A percentile compares a stretch with the other conserved stretches of the same genome.
Conservation (phyloP, 2,113 vertebrate species). For the Oncorhynchus gorbuscha region DNA sequence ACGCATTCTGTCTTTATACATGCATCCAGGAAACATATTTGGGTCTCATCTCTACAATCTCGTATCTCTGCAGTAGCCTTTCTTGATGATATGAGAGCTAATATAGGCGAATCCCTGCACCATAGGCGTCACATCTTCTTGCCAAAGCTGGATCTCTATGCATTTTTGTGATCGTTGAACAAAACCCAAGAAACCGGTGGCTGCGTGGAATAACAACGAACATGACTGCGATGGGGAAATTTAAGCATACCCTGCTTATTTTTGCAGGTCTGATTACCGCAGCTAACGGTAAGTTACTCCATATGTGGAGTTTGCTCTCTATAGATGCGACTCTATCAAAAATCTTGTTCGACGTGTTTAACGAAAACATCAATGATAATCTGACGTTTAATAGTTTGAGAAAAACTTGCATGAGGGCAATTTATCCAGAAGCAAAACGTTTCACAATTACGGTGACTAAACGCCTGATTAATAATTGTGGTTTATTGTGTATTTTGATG, state of each 20-base stretch:
- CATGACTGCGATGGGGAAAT: slow-evolving; percentile 80
- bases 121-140: slow-evolving; percentile 73
- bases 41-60: slow-evolving; percentile 55
- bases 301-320: neutral
- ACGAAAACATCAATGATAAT: neutral
- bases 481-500: slow-evolving; percentile 1
- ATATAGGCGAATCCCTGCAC: slow-evolving; percentile 71
- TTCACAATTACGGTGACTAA: neutral
- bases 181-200: slow-evolving; percentile 52
- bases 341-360: too few species aligned
- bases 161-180: slow-evolving; percentile 61
- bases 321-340: neutral
- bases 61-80: slow-evolving; percentile 69
- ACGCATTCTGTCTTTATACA: slow-evolving; percentile 26
- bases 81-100: slow-evolving; percentile 76
- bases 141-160: slow-evolving; percentile 68
- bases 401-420: neutral
- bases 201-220: slow-evolving; percentile 80
- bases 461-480: neutral
- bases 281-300: slow-evolving; percentile 80
- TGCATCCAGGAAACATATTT: slow-evolving; percentile 58
- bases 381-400: neutral
- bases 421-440: neutral
- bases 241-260: slow-evolving; percentile 73
- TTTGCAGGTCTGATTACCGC: slow-evolving; percentile 79